phyloP scores from a whole-genome alignment of 2,888 invertebrate genomes.

The Mimas tiliae region DNA sequence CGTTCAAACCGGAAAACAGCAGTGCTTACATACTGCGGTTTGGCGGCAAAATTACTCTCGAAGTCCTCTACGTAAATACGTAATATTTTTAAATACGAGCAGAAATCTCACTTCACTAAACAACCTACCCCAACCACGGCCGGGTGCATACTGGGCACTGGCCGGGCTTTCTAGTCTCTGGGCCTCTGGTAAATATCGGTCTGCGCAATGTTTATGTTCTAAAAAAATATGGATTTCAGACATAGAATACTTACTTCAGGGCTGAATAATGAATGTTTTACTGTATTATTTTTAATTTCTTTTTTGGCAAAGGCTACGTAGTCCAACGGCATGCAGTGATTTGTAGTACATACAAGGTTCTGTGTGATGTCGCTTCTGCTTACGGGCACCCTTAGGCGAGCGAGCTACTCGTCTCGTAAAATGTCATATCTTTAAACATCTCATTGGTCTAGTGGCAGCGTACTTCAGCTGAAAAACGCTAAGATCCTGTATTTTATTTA shows the following conservation, averaged over 20 bases:
- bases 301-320: conserved; percentile 18
- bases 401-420: no score
- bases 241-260: background rate
- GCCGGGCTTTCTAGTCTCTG: no score
- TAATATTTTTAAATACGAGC: background rate
- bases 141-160: conserved; percentile 6
- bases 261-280: conserved; percentile 10
- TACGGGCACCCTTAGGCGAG: no score
- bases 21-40: background rate
- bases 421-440: no score
- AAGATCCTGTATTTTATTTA: no score
- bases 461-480: no score
- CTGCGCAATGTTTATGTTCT: conserved; percentile 4
- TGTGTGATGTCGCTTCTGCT: no score
- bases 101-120: background rate
- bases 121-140: background rate
- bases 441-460: no score
- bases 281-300: conserved; percentile 4
- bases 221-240: background rate
- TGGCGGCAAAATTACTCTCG: background rate
- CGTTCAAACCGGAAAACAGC: no score
- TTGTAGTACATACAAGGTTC: no score
- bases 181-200: background rate
- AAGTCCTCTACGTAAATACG: background rate
- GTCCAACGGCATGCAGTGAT: no score